phyloP scores from a whole-genome alignment of 2,113 vertebrate species.

The Dipodomys merriami region DNA sequence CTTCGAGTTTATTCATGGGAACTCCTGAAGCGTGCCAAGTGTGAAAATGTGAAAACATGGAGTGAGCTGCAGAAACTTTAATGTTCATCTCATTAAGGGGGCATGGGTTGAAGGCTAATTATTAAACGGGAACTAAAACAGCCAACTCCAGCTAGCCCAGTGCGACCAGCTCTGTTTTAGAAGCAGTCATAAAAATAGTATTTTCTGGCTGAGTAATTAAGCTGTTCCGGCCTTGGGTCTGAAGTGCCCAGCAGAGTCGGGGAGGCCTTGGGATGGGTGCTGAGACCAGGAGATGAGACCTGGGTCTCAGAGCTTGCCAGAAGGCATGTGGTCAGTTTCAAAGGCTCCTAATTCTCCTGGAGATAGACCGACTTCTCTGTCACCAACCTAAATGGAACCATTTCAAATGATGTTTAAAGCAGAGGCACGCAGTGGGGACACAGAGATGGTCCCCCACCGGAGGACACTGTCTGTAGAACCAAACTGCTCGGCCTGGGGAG shows the following conservation, averaged over 20 bases:
- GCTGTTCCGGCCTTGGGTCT: fast-evolving
- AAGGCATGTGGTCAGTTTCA: fast-evolving
- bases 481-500: too few relatives aligned
- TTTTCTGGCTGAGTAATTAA: background rate
- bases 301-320: too few relatives aligned
- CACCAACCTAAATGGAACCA: fast-evolving
- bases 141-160: background rate
- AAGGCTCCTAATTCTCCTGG: too few relatives aligned
- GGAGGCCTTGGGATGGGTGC: too few relatives aligned
- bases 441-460: too few relatives aligned
- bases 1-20: slow-evolving; percentile 89
- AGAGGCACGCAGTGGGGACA: fast-evolving
- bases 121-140: slow-evolving; percentile 75
- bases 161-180: background rate
- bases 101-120: slow-evolving; percentile 86
- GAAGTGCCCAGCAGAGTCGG: too few relatives aligned
- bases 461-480: too few relatives aligned
- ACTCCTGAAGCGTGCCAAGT: slow-evolving; percentile 86
- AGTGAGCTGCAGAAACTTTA: slow-evolving; percentile 90
- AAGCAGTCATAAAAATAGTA: background rate
- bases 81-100: slow-evolving; percentile 92
- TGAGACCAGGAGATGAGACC: too few relatives aligned
- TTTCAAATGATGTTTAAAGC: background rate
- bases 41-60: slow-evolving; percentile 84
- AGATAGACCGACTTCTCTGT: background rate